Conservation (phyloP, 2,113 vertebrate species). For the Pitta sordida region DNA sequence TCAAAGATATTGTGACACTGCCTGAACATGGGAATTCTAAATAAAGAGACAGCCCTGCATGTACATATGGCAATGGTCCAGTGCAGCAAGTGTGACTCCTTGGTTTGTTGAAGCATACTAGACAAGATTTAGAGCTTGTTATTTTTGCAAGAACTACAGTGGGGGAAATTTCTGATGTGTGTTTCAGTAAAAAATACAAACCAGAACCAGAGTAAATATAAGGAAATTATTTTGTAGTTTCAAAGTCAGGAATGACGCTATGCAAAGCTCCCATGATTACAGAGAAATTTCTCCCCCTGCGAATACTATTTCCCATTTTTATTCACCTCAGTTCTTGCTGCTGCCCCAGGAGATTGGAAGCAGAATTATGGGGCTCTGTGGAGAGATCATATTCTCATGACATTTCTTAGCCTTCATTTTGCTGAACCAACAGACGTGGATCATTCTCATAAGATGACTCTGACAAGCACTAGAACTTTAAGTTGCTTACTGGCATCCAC, state of each 20-base stretch:
- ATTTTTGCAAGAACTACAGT: not conserved
- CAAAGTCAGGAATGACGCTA: not conserved
- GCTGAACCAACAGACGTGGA: not conserved
- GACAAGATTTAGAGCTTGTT: not conserved
- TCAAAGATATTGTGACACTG: slow-evolving; percentile 19
- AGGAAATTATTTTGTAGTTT: not conserved
- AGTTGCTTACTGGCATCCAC: not conserved
- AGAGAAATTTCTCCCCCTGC: not conserved
- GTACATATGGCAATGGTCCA: slow-evolving; percentile 19
- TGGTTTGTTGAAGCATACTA: not conserved
- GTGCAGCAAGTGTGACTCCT: not conserved
- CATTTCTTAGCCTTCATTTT: not conserved
- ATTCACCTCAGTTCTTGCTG: not conserved
- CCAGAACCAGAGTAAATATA: not conserved
- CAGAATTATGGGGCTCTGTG: not conserved
- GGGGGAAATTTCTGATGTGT: not conserved
- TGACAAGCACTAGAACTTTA: not conserved
- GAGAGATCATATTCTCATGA: not conserved
- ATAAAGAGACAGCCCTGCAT: not conserved
- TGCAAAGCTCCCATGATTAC: not conserved
- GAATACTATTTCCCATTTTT: not conserved
- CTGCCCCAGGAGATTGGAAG: not conserved
- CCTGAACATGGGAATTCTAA: not conserved
- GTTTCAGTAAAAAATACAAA: not conserved
- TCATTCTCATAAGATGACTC: not conserved